phyloP scores from a whole-genome alignment of 2,888 invertebrate species.

The Drosophila antonietae region DNA sequence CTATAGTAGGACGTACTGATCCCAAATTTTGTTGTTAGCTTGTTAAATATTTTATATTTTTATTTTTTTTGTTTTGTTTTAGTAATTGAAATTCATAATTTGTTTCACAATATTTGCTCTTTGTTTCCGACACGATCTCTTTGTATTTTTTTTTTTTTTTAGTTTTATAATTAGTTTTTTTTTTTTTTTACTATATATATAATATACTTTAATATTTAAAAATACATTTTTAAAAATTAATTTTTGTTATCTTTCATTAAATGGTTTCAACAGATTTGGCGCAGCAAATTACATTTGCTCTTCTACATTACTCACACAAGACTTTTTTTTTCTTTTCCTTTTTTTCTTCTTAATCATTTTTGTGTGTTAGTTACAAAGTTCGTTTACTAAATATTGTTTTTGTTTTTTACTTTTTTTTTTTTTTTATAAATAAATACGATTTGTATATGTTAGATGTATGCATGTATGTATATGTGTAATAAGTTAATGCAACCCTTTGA shows the following conservation, averaged over 20 bases:
- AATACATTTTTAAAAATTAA: conserved; percentile 77
- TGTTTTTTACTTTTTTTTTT: conserved; percentile 13
- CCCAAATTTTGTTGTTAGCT: conserved; percentile 81
- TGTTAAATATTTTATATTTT: conserved; percentile 54
- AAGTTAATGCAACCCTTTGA: conserved; percentile 77
- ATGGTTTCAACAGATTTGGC: conserved; percentile 79
- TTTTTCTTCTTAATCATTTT: conserved; percentile 25
- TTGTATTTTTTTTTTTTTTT: conserved; percentile 49
- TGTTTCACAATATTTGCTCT: conserved; percentile 80
- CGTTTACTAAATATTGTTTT: conserved; percentile 41
- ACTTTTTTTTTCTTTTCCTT: conserved; percentile 50
- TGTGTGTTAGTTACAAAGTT: conserved; percentile 51
- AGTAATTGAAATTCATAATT: conserved; percentile 81
- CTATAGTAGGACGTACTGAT: conserved; percentile 82
- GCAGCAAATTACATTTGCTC: conserved; percentile 79
- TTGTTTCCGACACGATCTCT: conserved; percentile 74
- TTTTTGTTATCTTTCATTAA: conserved; percentile 74
- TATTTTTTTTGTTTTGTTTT: conserved; percentile 36
- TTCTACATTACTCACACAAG: conserved; percentile 64
- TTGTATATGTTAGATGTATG: conserved; percentile 54
- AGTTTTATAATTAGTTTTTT: conserved; percentile 39
- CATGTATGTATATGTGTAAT: conserved; percentile 53
- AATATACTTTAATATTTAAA: conserved; percentile 72
- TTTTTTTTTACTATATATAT: conserved; percentile 57
- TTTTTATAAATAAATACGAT: conserved; percentile 68